Evolutionary conservation across 1,140 invertebrate species (phyloP).

Genomic region (Tetraneura akinire): DNA sequence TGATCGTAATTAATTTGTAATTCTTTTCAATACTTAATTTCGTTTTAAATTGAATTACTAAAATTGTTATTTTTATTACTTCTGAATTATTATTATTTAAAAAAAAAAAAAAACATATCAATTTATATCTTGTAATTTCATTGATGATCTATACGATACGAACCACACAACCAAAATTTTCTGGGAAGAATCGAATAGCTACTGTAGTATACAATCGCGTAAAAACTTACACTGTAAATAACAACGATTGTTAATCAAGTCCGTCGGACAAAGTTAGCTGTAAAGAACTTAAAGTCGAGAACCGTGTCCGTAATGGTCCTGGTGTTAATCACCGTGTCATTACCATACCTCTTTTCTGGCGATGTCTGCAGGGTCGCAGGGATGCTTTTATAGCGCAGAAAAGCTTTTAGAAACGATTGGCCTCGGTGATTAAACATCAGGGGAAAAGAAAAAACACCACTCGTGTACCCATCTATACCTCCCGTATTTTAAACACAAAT

Average conservation of each 20-base stretch:
- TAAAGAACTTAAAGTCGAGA: conserved; percentile 16
- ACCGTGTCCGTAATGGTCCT: background rate
- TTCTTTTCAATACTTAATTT: too few relatives aligned
- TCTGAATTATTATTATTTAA: too few relatives aligned
- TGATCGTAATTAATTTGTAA: too few relatives aligned
- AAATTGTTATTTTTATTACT: too few relatives aligned
- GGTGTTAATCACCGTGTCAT: conserved; percentile 12
- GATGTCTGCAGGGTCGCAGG: background rate
- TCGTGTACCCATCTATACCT: background rate
- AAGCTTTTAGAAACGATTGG: conserved; percentile 38
- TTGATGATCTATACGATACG: too few relatives aligned
- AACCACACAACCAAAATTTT: too few relatives aligned
- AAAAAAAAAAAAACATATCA: too few relatives aligned
- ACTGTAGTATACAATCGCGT: too few relatives aligned
- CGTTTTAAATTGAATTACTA: too few relatives aligned
- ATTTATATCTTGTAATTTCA: too few relatives aligned
- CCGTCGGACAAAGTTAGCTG: background rate
- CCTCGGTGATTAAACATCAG: background rate
- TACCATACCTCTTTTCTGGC: conserved; percentile 8
- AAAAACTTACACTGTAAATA: background rate
- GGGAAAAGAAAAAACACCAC: conserved; percentile 14
- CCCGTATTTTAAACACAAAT: background rate
- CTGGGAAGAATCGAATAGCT: too few relatives aligned
- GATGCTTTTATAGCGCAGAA: background rate
- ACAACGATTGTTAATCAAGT: conserved; percentile 11